Evolutionary conservation across 1,140 invertebrate genomes (phyloP).

Genomic region (Diachasma alloeum): DNA sequence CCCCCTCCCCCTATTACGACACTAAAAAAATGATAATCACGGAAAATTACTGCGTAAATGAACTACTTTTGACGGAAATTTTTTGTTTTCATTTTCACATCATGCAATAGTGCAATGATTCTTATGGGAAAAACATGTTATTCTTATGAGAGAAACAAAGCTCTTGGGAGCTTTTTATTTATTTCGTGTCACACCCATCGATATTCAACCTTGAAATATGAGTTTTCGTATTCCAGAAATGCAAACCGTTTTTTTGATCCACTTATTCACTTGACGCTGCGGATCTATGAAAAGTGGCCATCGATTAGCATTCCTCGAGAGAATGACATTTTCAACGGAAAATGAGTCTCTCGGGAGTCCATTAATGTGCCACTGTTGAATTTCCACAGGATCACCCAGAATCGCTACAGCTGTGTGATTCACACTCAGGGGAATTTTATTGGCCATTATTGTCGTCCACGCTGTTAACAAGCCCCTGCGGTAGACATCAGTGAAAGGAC

Average conservation of each 20-base stretch:
- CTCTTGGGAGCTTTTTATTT: too few species aligned
- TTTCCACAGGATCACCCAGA: conserved; percentile 71
- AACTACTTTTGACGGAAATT: too few species aligned
- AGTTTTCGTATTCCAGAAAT: too few species aligned
- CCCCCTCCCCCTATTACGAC: too few species aligned
- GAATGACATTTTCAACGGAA: conserved; percentile 76
- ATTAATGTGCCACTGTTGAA: conserved; percentile 72
- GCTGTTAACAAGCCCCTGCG: conserved; percentile 49
- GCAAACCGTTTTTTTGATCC: conserved; percentile 73
- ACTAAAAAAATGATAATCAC: too few species aligned
- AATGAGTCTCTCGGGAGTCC: conserved; percentile 74
- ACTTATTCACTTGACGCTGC: conserved; percentile 75
- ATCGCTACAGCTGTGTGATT: conserved; percentile 68
- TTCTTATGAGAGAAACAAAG: too few species aligned
- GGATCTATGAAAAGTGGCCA: conserved; percentile 81
- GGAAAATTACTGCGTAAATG: too few species aligned
- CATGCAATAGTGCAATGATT: too few species aligned
- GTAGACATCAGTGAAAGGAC: conserved; percentile 72
- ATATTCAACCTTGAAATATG: too few species aligned
- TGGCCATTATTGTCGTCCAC: conserved; percentile 44
- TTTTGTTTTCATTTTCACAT: too few species aligned
- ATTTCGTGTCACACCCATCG: too few species aligned
- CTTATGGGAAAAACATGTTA: too few species aligned
- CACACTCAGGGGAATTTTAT: conserved; percentile 65
- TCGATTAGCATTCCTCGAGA: conserved; percentile 68